Percentiles rank a stretch among this genome's conserved stretches.
These are phyloP conservation scores for Thamnophis elegans DNA, from an alignment of 2,797 vertebrate genomes.

Conservation along the genomic window DNA sequence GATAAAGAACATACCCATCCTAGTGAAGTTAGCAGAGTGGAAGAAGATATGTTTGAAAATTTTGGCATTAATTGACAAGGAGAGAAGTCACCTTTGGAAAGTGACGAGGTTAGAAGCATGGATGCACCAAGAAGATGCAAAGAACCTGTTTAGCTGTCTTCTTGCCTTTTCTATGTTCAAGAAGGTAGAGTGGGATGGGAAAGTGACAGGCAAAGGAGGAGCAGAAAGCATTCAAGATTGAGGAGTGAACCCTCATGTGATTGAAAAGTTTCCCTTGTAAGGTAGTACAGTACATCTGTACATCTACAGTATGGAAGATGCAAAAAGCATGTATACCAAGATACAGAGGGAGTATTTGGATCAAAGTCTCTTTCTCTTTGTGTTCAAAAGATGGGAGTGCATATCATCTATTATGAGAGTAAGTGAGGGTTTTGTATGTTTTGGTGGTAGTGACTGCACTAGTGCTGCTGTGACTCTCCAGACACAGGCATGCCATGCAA, in stretches of 20 bases:
- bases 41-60: background rate
- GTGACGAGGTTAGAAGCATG: background rate
- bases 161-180: background rate
- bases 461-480: background rate
- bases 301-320: background rate
- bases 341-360: background rate
- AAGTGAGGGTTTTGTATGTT: background rate
- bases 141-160: background rate
- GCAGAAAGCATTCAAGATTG: background rate
- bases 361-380: background rate
- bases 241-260: background rate
- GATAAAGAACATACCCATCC: background rate
- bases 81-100: background rate
- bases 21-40: background rate
- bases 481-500: background rate
- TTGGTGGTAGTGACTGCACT: background rate
- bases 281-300: background rate
- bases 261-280: background rate
- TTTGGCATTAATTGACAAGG: background rate
- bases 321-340: background rate
- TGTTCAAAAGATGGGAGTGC: background rate
- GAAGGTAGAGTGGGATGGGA: background rate
- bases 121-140: background rate
- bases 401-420: background rate
- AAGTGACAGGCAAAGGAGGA: background rate